A percentile compares a stretch with the other conserved stretches of the same genome.
Evolutionary conservation across 2,888 invertebrate species (phyloP).

Genomic region (Rotaria macrura): DNA sequence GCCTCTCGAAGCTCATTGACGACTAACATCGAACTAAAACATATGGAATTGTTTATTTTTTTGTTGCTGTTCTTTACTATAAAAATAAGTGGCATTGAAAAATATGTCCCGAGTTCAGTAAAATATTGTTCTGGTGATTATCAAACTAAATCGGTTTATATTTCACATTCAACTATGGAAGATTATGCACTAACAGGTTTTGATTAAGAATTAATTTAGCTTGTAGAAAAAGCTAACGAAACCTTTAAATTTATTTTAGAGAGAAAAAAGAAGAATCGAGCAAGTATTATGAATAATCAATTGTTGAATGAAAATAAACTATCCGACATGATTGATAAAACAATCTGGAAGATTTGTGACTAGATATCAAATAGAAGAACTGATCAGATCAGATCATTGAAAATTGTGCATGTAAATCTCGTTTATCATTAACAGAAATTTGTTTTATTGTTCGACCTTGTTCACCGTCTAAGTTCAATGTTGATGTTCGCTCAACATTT

Average conservation of each 20-base stretch:
- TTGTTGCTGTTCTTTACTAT: too few species aligned
- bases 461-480: neutral
- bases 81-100: too few species aligned
- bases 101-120: too few species aligned
- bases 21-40: too few species aligned
- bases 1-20: too few species aligned
- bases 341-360: neutral
- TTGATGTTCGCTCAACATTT: constrained; percentile 3
- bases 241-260: neutral
- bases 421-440: neutral
- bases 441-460: neutral
- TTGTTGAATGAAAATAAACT: neutral
- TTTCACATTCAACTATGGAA: too few species aligned
- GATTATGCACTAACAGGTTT: too few species aligned
- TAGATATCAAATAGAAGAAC: neutral
- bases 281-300: neutral
- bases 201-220: too few species aligned
- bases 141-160: too few species aligned
- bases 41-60: too few species aligned
- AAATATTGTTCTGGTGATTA: too few species aligned
- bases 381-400: neutral
- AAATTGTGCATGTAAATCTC: neutral
- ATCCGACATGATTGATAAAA: neutral
- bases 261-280: neutral
- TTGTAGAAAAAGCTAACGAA: neutral